phyloP scores from a whole-genome alignment of 2,888 invertebrate genomes.

The Lepetodrilus schrolli region DNA sequence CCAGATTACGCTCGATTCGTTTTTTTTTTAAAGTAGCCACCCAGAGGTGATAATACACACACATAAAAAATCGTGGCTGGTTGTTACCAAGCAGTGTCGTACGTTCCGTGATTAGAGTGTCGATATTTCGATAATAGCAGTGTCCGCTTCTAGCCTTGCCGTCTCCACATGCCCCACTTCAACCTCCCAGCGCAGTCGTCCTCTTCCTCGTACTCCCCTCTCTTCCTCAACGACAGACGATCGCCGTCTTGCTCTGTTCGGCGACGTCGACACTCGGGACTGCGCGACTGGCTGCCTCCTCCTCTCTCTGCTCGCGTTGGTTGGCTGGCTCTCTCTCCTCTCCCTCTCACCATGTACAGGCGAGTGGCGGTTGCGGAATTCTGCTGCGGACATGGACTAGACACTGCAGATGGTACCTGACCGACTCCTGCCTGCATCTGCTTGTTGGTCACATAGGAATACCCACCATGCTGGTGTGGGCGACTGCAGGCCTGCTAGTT shows the following conservation, averaged over 20 bases:
- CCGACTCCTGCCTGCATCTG: slow-evolving; percentile 25
- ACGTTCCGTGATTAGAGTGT: slow-evolving; percentile 17
- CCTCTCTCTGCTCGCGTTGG: slow-evolving; percentile 18
- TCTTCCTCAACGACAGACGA: background rate
- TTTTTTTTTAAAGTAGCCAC: background rate
- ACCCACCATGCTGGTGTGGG: slow-evolving; percentile 32
- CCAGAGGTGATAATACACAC: background rate
- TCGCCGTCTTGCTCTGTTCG: background rate
- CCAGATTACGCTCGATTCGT: slow-evolving; percentile 19
- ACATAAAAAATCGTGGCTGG: slow-evolving; percentile 21
- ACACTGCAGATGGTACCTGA: slow-evolving; percentile 42
- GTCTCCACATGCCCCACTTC: slow-evolving; percentile 18
- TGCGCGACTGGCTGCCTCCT: background rate
- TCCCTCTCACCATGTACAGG: background rate
- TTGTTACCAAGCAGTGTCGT: slow-evolving; percentile 21
- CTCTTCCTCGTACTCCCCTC: slow-evolving; percentile 11
- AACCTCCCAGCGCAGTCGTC: slow-evolving; percentile 14
- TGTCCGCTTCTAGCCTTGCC: slow-evolving; percentile 15
- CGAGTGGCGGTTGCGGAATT: slow-evolving; percentile 12
- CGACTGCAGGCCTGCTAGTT: slow-evolving; percentile 52
- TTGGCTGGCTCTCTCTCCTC: background rate
- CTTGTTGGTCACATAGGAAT: slow-evolving; percentile 35
- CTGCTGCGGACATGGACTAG: slow-evolving; percentile 27
- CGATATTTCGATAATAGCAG: slow-evolving; percentile 19
- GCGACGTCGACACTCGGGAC: background rate